Evolutionary conservation across 2,113 vertebrate genomes (phyloP), one percentile per base, ranked within the genome.

Genomic region (Rhinogobius similis): DNA sequence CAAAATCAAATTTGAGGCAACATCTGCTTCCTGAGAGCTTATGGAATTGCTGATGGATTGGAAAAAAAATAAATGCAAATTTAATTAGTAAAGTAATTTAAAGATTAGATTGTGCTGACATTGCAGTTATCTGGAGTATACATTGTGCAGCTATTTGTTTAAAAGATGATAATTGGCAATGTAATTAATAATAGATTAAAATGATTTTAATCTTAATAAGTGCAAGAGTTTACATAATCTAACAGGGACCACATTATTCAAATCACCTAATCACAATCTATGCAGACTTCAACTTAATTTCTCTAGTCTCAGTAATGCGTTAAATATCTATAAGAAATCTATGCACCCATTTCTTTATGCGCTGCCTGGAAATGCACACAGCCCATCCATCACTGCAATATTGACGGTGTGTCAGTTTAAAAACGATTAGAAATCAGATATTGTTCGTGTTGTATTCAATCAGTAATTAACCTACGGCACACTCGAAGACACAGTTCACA

Each of bases 381-480:
- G 11, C 14, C 29, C 29, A 36, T 61, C 58, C 58, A 61, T 61
- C 58, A 36, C 10, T 12, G 18, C 29, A n/a, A 29, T 38, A 61
- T 61, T 61, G 76, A 76, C 53, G 32, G 26, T 29, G 48, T 72
- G 67, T 71, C 63, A 38, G 56, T 27, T 61, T 12, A 50, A 38
- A 44, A 23, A 6, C 20, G 21, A 67, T 69, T 75, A 63, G 27
- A 48, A 2, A 5, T 26, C 62, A 72, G 62, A 72, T 13, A 16
- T 56, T 69, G 70, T 73, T 21, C 26, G 23, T 73, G 26, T 38
- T 24, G 36, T 13, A 24, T 56, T 73, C 75, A 72, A 39, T 46
- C n/a, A 36, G 66, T 73, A 80, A 82, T 85, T 62, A 73, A n/a
- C 43, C 68, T 64, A 12, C 0, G n/a, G 36, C 46, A 68, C n/a